Conservation (phyloP, 2,888 invertebrate genomes). For the Erpobdella octoculata region DNA sequence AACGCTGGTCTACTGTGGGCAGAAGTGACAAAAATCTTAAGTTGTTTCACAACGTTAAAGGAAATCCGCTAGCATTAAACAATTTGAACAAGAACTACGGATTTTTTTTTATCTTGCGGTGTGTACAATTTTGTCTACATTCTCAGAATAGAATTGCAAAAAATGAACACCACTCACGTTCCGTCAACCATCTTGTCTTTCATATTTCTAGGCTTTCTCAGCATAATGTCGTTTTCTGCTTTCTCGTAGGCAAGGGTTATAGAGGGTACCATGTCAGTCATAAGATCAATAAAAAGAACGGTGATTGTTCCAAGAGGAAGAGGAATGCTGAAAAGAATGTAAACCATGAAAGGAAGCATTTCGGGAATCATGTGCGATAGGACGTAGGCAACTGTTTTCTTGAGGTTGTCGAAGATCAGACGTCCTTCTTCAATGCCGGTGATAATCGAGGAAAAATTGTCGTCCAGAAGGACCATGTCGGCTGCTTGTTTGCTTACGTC, state of each 20-base stretch:
- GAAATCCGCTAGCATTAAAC: too few relatives aligned
- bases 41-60: too few relatives aligned
- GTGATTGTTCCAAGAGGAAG: constrained; percentile 89
- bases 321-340: constrained; percentile 86
- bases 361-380: constrained; percentile 92
- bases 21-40: too few relatives aligned
- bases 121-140: too few relatives aligned
- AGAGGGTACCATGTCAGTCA: constrained; percentile 76
- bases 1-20: too few relatives aligned
- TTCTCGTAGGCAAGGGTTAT: constrained; percentile 32
- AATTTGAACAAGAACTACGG: too few relatives aligned
- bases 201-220: constrained; percentile 77
- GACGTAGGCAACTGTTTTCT: constrained; percentile 93
- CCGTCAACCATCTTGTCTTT: constrained; percentile 77
- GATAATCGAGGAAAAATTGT: constrained; percentile 43
- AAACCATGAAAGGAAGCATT: constrained; percentile 90
- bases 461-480: constrained; percentile 42
- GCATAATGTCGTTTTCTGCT: constrained; percentile 85
- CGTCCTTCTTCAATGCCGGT: constrained; percentile 45
- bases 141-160: too few relatives aligned
- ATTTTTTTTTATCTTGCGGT: too few relatives aligned
- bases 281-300: constrained; percentile 93
- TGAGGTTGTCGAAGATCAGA: constrained; percentile 89
- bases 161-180: constrained; percentile 8
- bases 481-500: constrained; percentile 42